Evolutionary conservation across 1,140 invertebrate species (phyloP), one percentile per base, ranked within the genome.

Genomic region (Limonius californicus): DNA sequence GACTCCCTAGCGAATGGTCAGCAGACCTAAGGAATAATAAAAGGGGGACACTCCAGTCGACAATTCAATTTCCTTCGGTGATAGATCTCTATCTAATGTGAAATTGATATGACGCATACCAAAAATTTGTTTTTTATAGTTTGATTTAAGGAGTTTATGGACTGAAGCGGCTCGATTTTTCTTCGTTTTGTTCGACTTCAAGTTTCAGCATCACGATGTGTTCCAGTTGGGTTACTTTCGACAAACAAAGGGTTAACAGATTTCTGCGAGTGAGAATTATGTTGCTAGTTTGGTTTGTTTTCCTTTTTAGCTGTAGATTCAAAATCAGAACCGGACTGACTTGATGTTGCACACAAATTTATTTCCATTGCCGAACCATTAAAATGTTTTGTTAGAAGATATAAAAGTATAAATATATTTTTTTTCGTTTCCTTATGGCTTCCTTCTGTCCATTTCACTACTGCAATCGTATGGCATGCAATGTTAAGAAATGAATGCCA

Each of bases 31-130:
- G 62, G 66, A 69, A 71, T 71, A 71, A 71, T 66, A 71, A 62
- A 47, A 68, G 64, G 59, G 59, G 64, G 62, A 57, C 60, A 68
- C 66, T 68, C 66, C 56, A 65, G 60, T 65, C 68, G 59, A 68
- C 66, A 71, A 69, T 71, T 71, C 66, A 71, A 71, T 71, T 71
- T 66, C 62, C 64, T 68, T 63, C 61, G 57, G 56, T 63, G 64
- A 71, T 71, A 65, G 70, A 71, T 69, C 62, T 70, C 20, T 39
- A 42, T 35, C 58, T 66, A 67, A 71, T 65, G 65, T 61, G 64
- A 69, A 69, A 65, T 69, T 67, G 67, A 71, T 67, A 66, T 65
- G 63, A 65, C 61, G 62, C 62, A 62, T 61, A 30, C 60, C 59
- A 53, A 69, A 68, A 68, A 54, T 54, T 53, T 54, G 57, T 57